A percentile compares a stretch with the other conserved stretches of the same genome.
Evolutionary conservation across 2,797 vertebrate species (phyloP).

Genomic region (Petrocephalus sullivani): DNA sequence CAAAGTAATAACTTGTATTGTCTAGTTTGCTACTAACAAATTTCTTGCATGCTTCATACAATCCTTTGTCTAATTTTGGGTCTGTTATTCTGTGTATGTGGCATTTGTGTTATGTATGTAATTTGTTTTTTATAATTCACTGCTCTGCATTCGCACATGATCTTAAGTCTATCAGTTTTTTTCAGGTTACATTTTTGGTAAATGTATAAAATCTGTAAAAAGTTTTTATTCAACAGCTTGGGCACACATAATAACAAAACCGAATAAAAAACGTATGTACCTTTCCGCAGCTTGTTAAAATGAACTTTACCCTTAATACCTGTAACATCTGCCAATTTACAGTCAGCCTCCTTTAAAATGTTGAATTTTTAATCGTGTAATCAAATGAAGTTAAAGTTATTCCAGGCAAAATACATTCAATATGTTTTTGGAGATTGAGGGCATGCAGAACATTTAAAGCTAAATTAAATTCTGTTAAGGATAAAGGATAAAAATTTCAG

Average conservation of each 20-base stretch:
- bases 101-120: neutral
- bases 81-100: neutral
- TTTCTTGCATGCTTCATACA: neutral
- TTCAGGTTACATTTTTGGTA: neutral
- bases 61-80: neutral
- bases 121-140: neutral
- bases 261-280: neutral
- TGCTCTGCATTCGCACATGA: neutral
- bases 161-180: neutral
- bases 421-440: neutral
- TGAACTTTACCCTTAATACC: slow-evolving; percentile 1
- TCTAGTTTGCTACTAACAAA: neutral
- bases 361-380: neutral
- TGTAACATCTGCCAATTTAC: neutral
- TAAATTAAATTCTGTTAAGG: neutral
- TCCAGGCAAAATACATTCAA: neutral
- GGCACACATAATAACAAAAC: neutral
- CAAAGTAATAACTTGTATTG: neutral
- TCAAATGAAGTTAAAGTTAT: neutral
- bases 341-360: neutral
- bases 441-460: neutral
- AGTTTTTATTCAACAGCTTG: neutral
- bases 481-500: neutral
- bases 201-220: neutral
- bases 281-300: neutral